phyloP scores from a whole-genome alignment of 2,888 invertebrate species.

The Coelopa pilipes region DNA sequence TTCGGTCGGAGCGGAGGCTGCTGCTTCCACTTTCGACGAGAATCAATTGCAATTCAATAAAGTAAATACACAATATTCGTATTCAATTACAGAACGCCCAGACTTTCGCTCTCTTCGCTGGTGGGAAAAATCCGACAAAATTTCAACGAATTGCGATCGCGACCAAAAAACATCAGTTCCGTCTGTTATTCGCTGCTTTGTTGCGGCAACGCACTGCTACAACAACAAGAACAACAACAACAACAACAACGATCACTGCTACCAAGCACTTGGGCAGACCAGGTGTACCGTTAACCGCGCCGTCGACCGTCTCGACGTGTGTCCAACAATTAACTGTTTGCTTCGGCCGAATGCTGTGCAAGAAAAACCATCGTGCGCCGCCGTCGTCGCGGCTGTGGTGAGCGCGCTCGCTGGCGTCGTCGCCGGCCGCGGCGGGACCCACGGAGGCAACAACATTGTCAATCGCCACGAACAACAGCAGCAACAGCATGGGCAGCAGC shows the following conservation, averaged over 20 bases:
- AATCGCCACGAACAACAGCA: neutral
- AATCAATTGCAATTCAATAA: no score
- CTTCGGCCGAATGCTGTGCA: slow-evolving; percentile 56
- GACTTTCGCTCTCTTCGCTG: no score
- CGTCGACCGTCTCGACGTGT: slow-evolving; percentile 56
- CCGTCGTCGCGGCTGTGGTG: neutral
- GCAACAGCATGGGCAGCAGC: neutral
- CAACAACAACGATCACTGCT: neutral
- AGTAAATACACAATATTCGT: no score
- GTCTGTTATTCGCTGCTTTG: no score
- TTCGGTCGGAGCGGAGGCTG: no score
- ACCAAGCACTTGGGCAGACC: slow-evolving; percentile 1
- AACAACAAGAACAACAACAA: slow-evolving; percentile 8
- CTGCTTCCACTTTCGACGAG: no score
- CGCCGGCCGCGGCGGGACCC: no score
- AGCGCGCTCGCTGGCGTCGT: neutral
- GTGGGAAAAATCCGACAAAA: no score
- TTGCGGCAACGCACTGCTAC: neutral
- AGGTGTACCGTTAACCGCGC: slow-evolving; percentile 49
- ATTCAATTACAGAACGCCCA: no score
- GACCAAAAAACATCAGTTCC: no score
- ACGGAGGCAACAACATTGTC: neutral
- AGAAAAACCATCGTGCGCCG: slow-evolving; percentile 52
- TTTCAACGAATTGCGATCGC: no score
- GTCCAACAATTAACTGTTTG: slow-evolving; percentile 61